These are phyloP conservation scores for Bugulina stolonifera DNA, from an alignment of 2,888 invertebrate species.

Conservation along the genomic window DNA sequence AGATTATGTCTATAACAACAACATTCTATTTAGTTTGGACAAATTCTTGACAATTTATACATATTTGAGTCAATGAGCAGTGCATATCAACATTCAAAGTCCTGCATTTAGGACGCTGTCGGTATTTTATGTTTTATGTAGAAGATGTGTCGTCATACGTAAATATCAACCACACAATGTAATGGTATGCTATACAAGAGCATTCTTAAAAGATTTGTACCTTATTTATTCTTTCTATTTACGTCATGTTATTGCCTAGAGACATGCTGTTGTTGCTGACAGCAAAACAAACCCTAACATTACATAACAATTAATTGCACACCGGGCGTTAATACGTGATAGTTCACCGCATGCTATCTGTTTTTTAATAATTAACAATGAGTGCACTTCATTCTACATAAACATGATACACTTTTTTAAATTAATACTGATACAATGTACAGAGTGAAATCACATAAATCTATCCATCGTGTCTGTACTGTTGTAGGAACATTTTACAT, in stretches of 20 bases:
- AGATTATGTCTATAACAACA: background rate
- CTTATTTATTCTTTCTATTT: background rate
- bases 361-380: no score
- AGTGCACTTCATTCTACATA: no score
- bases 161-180: background rate
- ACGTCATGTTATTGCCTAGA: background rate
- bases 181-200: background rate
- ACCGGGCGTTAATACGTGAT: no score
- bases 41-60: background rate
- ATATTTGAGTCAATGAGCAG: background rate
- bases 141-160: background rate
- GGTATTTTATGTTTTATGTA: background rate
- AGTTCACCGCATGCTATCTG: no score
- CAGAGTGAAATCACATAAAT: no score
- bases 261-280: background rate
- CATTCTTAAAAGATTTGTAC: background rate
- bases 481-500: no score
- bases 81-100: background rate
- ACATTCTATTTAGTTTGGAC: background rate
- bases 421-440: no score
- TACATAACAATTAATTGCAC: background rate
- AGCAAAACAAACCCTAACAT: background rate
- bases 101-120: background rate
- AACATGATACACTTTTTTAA: no score
- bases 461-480: no score